Evolutionary conservation across 37 sponge, comb jelly and placozoan species (phyloP).

Genomic region (Eunapius fragilis): DNA sequence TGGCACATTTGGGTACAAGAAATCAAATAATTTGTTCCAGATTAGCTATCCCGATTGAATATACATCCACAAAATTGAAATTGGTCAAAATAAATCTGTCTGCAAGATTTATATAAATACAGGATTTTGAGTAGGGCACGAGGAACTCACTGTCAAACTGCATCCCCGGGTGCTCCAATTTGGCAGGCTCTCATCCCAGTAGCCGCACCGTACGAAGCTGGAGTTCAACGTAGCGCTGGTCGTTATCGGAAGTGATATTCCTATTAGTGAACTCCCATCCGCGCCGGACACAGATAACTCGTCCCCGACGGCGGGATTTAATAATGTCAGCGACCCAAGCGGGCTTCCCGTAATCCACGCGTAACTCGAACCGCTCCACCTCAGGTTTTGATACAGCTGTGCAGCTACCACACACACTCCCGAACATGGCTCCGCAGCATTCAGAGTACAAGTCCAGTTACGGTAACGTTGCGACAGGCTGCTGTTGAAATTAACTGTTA

Average conservation of each 20-base stretch:
- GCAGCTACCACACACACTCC: constrained; percentile 33
- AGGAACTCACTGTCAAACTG: constrained; percentile 1
- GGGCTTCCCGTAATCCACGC: constrained; percentile 13
- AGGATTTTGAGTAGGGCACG: too few species aligned
- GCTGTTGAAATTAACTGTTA: constrained; percentile 9
- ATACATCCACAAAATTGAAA: too few species aligned
- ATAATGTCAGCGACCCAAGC: constrained; percentile 10
- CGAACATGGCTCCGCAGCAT: neutral
- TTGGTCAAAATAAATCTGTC: too few species aligned
- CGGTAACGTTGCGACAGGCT: constrained; percentile 14
- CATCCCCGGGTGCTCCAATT: constrained; percentile 33
- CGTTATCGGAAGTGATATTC: constrained; percentile 14
- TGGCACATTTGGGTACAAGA: too few species aligned
- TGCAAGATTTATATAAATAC: too few species aligned
- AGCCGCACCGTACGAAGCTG: constrained; percentile 19
- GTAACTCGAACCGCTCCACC: constrained; percentile 45
- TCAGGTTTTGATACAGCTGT: constrained; percentile 12
- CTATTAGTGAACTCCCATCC: neutral
- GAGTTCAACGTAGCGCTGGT: neutral
- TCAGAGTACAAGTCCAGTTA: constrained; percentile 8
- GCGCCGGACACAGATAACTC: neutral
- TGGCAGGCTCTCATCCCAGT: constrained; percentile 1
- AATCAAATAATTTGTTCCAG: too few species aligned
- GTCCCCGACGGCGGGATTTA: constrained; percentile 19
- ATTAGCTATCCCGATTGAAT: too few species aligned